Percentiles rank a stretch among this genome's conserved stretches.
phyloP scores from a whole-genome alignment of 1,140 invertebrate genomes.

The Drosophila mayri region DNA sequence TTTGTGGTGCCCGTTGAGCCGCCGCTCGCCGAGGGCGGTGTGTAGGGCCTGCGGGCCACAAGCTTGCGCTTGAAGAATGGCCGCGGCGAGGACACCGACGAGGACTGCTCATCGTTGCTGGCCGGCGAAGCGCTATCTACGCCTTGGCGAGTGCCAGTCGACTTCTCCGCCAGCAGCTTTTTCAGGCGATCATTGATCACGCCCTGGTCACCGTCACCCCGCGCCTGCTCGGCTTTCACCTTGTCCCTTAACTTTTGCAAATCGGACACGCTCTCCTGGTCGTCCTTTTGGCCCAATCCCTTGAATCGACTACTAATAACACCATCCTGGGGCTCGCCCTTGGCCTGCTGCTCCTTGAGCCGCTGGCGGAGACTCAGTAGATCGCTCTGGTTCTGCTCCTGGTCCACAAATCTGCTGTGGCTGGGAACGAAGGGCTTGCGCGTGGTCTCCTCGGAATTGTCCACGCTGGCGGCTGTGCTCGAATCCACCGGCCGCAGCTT shows the following conservation, averaged over 20 bases:
- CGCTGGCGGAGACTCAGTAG: constrained; percentile 58
- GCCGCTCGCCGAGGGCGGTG: constrained; percentile 20
- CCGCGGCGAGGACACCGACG: constrained; percentile 21
- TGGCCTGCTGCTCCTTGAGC: constrained; percentile 56
- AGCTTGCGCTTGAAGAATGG: constrained; percentile 74
- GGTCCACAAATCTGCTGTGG: constrained; percentile 37
- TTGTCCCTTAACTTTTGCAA: constrained; percentile 68
- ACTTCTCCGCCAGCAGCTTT: constrained; percentile 56
- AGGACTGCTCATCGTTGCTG: not conserved
- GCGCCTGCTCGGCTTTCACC: constrained; percentile 64
- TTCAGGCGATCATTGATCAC: constrained; percentile 67
- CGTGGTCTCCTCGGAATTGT: constrained; percentile 40
- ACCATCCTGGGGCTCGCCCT: constrained; percentile 37
- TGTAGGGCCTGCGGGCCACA: constrained; percentile 67
- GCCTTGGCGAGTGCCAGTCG: not conserved
- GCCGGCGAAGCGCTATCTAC: not conserved
- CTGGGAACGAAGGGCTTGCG: constrained; percentile 62
- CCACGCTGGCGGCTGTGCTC: constrained; percentile 10
- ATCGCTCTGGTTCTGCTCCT: constrained; percentile 14
- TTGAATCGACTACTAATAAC: constrained; percentile 45
- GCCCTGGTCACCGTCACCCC: constrained; percentile 58
- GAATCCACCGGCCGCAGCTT: constrained; percentile 58
- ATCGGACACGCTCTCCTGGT: constrained; percentile 40
- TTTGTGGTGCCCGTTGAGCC: constrained; percentile 25
- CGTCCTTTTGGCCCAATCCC: constrained; percentile 13